phyloP scores from a whole-genome alignment of 2,888 invertebrate genomes.

The Callosobruchus maculatus region DNA sequence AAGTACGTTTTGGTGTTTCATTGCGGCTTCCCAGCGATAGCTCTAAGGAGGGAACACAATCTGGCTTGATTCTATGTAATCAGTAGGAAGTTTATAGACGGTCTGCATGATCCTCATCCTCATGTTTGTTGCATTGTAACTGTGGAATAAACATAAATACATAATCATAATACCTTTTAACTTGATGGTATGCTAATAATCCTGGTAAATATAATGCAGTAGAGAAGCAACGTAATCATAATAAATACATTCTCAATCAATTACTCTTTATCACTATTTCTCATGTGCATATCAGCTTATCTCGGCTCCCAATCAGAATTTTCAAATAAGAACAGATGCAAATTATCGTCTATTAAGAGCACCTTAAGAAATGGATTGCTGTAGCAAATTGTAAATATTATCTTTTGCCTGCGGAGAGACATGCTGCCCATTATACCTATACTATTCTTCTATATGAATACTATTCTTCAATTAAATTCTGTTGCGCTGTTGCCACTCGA shows the following conservation, averaged over 20 bases:
- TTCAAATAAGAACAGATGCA: background rate
- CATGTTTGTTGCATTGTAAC: background rate
- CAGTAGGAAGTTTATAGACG: no score
- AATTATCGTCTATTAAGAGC: background rate
- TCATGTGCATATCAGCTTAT: background rate
- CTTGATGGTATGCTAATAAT: background rate
- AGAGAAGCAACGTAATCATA: no score
- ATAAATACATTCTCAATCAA: background rate
- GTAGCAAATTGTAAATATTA: background rate
- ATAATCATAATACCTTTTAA: background rate
- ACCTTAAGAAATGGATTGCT: background rate
- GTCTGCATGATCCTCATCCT: no score
- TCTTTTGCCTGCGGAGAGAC: background rate
- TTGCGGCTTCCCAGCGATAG: no score
- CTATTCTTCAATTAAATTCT: background rate
- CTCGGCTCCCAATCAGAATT: background rate
- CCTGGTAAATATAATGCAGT: background rate
- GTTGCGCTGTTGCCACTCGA: background rate
- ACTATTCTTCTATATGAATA: background rate
- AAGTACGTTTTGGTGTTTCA: no score
- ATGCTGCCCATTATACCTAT: background rate
- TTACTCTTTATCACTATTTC: background rate
- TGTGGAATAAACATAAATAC: background rate
- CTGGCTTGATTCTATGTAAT: no score
- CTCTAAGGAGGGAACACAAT: no score